Base-by-base conservation (phyloP, 1,140 invertebrate species). In the Scaptomyza montana region DNA sequence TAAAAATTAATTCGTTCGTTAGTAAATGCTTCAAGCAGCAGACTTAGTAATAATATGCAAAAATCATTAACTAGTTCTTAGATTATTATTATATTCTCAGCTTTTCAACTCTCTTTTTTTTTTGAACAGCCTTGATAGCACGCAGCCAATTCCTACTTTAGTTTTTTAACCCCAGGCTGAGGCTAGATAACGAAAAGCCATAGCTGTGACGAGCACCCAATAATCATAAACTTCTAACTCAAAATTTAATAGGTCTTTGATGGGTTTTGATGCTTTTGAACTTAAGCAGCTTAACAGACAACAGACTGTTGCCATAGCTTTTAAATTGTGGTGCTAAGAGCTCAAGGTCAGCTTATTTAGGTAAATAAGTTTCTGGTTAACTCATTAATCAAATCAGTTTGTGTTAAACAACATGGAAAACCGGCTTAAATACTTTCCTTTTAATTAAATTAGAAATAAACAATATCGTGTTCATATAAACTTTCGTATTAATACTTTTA, bases 101-200 rank as follows among this genome's bases (percentile, higher is more conserved):
- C 28, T 16, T 21, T 33, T 49, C 19, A 47, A 16, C 41, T 1
- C n/a, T 10, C 45, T 36, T 8, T 0, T 36, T 36, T 45, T 36
- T 45, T 69, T 1, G 5, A 10, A 7, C 39, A 59, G 25, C 72
- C 72, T 74, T 71, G 67, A 49, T 12, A 16, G 53, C 28, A 47
- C 25, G 2, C 5, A 39, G 33, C 39, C 59, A 74, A 54, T 74
- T 74, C 72, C 72, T 74, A 60, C 53, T 74, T 63, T 13, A 71
- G 72, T 62, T 74, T 74, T 30, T 70, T 63, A 53, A 74, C 59
- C 72, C 64, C 54, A 64, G 53, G 33, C 7, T 47, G 13, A 30
- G n/a, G 46, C 62, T 21, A 36, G 47, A 55, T 21, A 65, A 6
- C 10, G 41, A 64, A 51, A 19, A n/a, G 56, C 33, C 43, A 66